These are phyloP conservation scores for Ypsolopha sequella DNA, from an alignment of 2,888 invertebrate species.

Conservation along the genomic window DNA sequence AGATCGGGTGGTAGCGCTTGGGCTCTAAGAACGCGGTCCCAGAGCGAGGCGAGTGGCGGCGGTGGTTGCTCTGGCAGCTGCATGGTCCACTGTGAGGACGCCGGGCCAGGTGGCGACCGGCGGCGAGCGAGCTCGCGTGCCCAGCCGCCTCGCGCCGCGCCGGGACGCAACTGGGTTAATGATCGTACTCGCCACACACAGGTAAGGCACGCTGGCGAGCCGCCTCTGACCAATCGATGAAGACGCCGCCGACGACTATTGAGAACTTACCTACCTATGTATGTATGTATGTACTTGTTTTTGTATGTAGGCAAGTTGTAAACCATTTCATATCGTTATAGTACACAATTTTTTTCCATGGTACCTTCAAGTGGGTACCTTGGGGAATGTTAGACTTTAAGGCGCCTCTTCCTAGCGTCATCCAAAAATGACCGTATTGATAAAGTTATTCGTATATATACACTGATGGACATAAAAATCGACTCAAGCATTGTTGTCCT, in stretches of 20 bases:
- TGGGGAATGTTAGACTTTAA: no score
- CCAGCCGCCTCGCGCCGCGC: slow-evolving; percentile 58
- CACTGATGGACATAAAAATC: no score
- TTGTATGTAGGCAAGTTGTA: no score
- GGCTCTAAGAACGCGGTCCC: slow-evolving; percentile 84
- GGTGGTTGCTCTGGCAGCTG: slow-evolving; percentile 60
- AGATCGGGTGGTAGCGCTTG: slow-evolving; percentile 78
- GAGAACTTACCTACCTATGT: no score
- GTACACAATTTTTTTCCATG: no score
- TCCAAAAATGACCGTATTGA: no score
- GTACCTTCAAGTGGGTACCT: no score
- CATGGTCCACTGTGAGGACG: slow-evolving; percentile 26
- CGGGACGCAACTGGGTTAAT: slow-evolving; percentile 64
- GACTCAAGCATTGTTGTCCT: no score
- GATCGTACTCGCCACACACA: slow-evolving; percentile 37
- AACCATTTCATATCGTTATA: no score
- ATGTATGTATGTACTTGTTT: no score
- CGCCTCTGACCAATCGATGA: slow-evolving; percentile 61
- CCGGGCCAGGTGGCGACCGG: slow-evolving; percentile 21
- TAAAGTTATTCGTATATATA: no score
- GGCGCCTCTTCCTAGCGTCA: no score
- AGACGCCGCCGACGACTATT: not conserved
- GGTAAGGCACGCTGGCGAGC: slow-evolving; percentile 44
- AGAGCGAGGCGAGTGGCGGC: slow-evolving; percentile 78
- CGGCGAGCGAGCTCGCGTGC: slow-evolving; percentile 36